Evolutionary conservation across 2,797 vertebrate genomes (phyloP).

Genomic region (Dendrocincla fuliginosa): DNA sequence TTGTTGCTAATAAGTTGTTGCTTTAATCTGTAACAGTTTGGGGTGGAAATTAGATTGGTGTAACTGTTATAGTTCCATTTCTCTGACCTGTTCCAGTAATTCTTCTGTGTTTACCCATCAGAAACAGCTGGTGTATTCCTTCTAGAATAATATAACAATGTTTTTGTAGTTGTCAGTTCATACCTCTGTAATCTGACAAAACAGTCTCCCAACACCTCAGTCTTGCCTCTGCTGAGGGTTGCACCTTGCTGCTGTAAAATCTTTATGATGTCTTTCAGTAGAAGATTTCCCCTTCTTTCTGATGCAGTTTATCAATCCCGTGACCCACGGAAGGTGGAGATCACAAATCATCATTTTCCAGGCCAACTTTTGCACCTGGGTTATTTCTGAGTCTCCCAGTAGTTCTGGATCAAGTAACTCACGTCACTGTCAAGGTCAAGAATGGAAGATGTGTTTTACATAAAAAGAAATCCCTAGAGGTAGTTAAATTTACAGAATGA

Average conservation of each 20-base stretch:
- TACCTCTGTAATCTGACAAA: conserved; percentile 14
- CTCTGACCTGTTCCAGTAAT: not conserved
- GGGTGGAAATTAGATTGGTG: not conserved
- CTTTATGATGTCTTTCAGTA: not conserved
- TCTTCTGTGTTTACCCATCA: not conserved
- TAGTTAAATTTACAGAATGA: not conserved
- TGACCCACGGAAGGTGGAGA: not conserved
- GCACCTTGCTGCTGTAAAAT: not conserved
- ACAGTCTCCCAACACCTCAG: not conserved
- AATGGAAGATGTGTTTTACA: not conserved
- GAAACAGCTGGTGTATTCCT: not conserved
- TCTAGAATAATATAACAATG: not conserved
- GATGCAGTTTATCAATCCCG: not conserved
- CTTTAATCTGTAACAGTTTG: not conserved
- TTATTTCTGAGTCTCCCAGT: not conserved
- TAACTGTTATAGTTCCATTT: not conserved
- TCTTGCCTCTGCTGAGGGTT: not conserved
- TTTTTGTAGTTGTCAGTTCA: conserved; percentile 29
- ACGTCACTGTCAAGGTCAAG: not conserved
- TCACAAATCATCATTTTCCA: not conserved
- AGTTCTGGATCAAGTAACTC: not conserved
- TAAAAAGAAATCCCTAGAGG: not conserved
- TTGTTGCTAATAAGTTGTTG: not conserved
- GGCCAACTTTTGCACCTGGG: not conserved
- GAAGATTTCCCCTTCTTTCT: not conserved